A percentile compares a stretch with the other conserved stretches of the same genome.
Conservation (phyloP, 2,888 invertebrate species). For the Galerucella calmariensis region DNA sequence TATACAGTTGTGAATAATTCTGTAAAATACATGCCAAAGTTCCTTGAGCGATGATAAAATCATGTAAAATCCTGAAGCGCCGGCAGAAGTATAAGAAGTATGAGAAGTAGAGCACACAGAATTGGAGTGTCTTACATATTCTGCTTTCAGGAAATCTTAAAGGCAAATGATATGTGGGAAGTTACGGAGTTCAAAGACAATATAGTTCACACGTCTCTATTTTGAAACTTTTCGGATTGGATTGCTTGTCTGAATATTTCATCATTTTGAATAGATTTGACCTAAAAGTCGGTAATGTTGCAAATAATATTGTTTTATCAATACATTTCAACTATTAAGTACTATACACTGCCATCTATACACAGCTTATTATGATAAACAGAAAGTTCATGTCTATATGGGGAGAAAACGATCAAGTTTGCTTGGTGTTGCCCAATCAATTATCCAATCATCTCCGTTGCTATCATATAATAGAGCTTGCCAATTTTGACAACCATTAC, state of each 20-base stretch:
- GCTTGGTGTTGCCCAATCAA: too few species aligned
- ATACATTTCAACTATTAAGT: too few species aligned
- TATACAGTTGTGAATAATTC: constrained; percentile 26
- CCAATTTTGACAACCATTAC: too few species aligned
- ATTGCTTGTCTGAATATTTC: constrained; percentile 23
- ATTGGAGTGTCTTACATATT: constrained; percentile 33
- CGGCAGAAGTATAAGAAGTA: constrained; percentile 24
- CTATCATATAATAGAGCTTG: too few species aligned
- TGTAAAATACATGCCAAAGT: constrained; percentile 28
- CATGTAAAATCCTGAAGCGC: constrained; percentile 35
- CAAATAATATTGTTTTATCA: background rate
- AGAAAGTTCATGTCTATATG: too few species aligned
- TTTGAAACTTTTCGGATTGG: constrained; percentile 28
- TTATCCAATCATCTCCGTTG: too few species aligned
- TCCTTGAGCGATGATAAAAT: constrained; percentile 36
- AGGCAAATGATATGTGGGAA: constrained; percentile 42
- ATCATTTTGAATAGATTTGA: constrained; percentile 11
- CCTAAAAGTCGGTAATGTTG: background rate
- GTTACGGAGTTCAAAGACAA: constrained; percentile 32
- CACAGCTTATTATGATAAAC: too few species aligned
- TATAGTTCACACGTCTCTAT: constrained; percentile 34
- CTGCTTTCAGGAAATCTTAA: constrained; percentile 40
- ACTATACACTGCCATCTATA: too few species aligned
- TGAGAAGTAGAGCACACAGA: constrained; percentile 24
- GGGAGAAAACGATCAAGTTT: too few species aligned